Percentiles rank a stretch among this genome's conserved stretches.
Conservation (phyloP, 2,888 invertebrate genomes). For the Flexamia atlantica region DNA sequence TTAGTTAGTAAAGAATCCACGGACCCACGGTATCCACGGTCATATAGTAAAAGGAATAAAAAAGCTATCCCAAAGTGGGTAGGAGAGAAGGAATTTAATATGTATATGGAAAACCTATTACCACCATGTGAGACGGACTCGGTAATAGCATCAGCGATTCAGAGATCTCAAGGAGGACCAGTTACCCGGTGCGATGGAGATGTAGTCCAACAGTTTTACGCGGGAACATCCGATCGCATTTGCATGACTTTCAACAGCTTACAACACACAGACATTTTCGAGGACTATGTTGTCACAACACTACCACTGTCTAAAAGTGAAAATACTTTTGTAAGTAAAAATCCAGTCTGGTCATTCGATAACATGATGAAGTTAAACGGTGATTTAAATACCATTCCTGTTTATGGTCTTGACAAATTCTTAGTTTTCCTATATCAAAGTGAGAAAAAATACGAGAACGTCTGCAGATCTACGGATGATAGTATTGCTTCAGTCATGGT, state of each 20-base stretch:
- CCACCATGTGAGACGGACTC: neutral
- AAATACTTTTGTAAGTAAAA: neutral
- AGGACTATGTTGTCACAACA: neutral
- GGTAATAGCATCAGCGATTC: neutral
- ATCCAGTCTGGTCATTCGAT: neutral
- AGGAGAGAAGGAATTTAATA: neutral
- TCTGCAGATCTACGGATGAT: neutral
- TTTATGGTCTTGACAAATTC: neutral
- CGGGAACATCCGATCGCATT: neutral
- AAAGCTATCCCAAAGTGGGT: neutral
- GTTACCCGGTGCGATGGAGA: neutral
- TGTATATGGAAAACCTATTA: neutral
- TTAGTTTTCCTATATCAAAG: neutral
- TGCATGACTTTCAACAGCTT: neutral
- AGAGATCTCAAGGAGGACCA: neutral
- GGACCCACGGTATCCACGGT: no score
- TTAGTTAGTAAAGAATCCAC: no score
- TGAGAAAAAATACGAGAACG: neutral
- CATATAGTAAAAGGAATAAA: no score
- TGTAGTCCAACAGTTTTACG: neutral
- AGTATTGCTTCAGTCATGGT: neutral
- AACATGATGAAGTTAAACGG: neutral
- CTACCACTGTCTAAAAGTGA: neutral
- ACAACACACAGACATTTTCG: neutral
- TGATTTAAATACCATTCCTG: neutral